Conservation (phyloP, 2,797 vertebrate genomes). For the Scomberomorus guttatus region DNA sequence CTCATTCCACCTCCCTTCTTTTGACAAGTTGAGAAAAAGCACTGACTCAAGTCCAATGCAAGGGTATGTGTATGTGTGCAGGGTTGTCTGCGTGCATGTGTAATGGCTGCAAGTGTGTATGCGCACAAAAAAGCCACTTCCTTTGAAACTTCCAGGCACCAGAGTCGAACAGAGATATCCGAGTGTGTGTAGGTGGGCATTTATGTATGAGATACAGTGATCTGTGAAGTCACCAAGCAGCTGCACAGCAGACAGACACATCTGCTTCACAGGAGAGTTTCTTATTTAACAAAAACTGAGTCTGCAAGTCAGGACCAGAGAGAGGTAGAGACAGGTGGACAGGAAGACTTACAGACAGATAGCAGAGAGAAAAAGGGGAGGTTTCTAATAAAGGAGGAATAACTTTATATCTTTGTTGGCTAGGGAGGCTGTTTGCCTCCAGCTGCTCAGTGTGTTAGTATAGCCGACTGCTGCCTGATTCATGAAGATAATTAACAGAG, state of each 20-base stretch:
- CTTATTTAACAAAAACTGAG: slow-evolving; percentile 7
- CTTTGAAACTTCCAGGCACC: slow-evolving; percentile 3
- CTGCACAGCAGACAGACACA: slow-evolving; percentile 26
- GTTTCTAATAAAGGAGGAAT: slow-evolving; percentile 20
- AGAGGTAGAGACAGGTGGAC: slow-evolving; percentile 1
- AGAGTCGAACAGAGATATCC: neutral
- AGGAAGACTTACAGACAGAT: slow-evolving; percentile 3
- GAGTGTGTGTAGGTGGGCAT: slow-evolving; percentile 35
- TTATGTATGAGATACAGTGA: slow-evolving; percentile 10
- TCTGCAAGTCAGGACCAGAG: slow-evolving; percentile 8
- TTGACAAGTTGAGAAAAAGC: slow-evolving; percentile 13
- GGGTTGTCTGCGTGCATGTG: neutral
- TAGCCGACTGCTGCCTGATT: slow-evolving; percentile 2
- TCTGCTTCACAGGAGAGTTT: slow-evolving; percentile 28
- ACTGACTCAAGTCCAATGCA: slow-evolving; percentile 20
- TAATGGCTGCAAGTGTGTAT: neutral
- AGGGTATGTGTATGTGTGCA: neutral
- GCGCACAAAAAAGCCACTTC: neutral
- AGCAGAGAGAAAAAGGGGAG: neutral
- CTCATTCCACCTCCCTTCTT: slow-evolving; percentile 39
- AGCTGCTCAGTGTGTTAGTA: slow-evolving; percentile 13
- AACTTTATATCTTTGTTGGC: slow-evolving; percentile 8
- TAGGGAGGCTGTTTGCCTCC: slow-evolving; percentile 18
- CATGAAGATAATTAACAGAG: slow-evolving; percentile 28
- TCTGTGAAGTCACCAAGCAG: slow-evolving; percentile 32